phyloP scores from a whole-genome alignment of 2,797 vertebrate genomes.

The Cuculus canorus region DNA sequence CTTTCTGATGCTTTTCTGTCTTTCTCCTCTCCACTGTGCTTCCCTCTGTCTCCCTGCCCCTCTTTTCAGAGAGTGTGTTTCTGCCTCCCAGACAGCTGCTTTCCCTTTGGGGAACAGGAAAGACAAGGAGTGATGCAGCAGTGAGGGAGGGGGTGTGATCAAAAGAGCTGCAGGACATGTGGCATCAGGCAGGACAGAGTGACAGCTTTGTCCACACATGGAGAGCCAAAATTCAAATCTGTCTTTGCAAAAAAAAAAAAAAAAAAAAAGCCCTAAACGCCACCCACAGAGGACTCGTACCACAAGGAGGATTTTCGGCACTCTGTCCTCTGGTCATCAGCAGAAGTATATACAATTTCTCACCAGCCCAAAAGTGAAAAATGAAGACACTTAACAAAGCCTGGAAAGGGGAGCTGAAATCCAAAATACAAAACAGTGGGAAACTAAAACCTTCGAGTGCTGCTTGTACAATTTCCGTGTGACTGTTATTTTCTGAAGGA shows the following conservation, averaged over 20 bases:
- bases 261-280: neutral
- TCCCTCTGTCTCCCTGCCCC: neutral
- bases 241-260: neutral
- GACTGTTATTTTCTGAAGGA: neutral
- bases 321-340: fast-evolving
- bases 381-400: neutral
- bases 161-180: fast-evolving
- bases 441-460: neutral
- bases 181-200: fast-evolving
- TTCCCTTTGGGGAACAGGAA: neutral
- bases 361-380: neutral
- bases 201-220: neutral
- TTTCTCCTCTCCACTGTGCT: neutral
- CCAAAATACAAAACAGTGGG: neutral
- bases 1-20: neutral
- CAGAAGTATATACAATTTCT: neutral
- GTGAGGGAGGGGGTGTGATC: neutral
- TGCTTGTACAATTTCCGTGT: neutral
- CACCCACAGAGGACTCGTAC: fast-evolving
- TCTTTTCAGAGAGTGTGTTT: neutral
- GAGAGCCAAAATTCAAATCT: neutral
- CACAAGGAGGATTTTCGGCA: neutral
- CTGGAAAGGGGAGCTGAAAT: neutral
- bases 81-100: neutral
- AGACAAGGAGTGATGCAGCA: fast-evolving